phyloP scores from a whole-genome alignment of 2,113 vertebrate genomes.

The Zosterops japonicus region DNA sequence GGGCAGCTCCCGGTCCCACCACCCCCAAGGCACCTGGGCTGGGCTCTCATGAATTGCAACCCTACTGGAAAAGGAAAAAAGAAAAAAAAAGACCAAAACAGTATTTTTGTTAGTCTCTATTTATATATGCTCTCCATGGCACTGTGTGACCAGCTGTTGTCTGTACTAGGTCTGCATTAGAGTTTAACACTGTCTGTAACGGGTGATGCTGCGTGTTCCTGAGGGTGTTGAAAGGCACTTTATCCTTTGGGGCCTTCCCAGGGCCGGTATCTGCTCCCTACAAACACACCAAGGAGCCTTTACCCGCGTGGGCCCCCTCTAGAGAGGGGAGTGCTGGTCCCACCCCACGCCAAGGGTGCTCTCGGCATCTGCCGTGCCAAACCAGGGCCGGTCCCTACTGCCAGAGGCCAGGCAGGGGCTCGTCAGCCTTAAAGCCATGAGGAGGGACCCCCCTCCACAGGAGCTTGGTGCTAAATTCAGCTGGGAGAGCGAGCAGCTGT shows the following conservation, averaged over 20 bases:
- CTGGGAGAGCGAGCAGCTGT: neutral
- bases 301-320: neutral
- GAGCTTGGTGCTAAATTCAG: constrained; percentile 71
- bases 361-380: neutral
- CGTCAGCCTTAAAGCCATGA: constrained; percentile 51
- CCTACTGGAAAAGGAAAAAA: constrained; percentile 58
- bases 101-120: constrained; percentile 72
- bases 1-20: neutral
- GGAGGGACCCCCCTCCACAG: neutral
- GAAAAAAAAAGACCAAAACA: constrained; percentile 74
- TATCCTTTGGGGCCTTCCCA: constrained; percentile 35
- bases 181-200: neutral
- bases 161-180: constrained; percentile 41
- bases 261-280: constrained; percentile 11
- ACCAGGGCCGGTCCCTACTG: neutral
- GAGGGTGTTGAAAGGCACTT: constrained; percentile 37
- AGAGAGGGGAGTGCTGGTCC: neutral
- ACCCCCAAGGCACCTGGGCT: neutral
- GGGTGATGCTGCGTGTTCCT: constrained; percentile 16
- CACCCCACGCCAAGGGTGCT: neutral
- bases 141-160: constrained; percentile 43
- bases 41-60: neutral
- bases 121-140: constrained; percentile 51
- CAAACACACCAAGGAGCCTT: constrained; percentile 54
- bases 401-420: neutral